These are phyloP conservation scores for Drosophila serrata DNA, from an alignment of 1,140 invertebrate genomes.

Conservation along the genomic window DNA sequence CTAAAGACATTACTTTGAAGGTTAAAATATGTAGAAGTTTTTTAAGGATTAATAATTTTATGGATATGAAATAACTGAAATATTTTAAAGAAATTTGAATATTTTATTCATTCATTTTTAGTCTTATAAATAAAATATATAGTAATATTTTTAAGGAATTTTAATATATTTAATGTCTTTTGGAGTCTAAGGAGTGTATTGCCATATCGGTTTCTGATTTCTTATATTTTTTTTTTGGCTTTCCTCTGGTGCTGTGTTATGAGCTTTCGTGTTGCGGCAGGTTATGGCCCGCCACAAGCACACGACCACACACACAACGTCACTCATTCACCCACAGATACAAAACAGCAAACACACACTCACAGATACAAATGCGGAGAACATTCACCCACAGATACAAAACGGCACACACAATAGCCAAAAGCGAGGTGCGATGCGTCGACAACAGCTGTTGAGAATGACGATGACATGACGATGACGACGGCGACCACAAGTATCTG, in stretches of 20 bases:
- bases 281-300: conserved; percentile 67
- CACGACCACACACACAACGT: conserved; percentile 35
- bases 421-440: conserved; percentile 57
- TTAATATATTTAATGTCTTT: too few relatives aligned
- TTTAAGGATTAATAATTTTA: not conserved
- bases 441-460: conserved; percentile 56
- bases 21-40: not conserved
- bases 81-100: not conserved
- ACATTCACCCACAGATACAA: conserved; percentile 36
- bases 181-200: too few relatives aligned
- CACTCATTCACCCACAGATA: conserved; percentile 45
- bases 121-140: too few relatives aligned
- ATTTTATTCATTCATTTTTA: too few relatives aligned
- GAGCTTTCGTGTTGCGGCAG: conserved; percentile 72
- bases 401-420: conserved; percentile 58
- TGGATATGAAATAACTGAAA: too few relatives aligned
- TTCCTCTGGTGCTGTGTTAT: conserved; percentile 26
- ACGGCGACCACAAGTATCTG: conserved; percentile 51
- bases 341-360: conserved; percentile 23
- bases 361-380: conserved; percentile 11
- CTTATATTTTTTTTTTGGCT: not conserved
- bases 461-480: conserved; percentile 57
- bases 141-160: too few relatives aligned
- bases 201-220: not conserved
- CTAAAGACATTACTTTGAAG: not conserved